Conservation (phyloP, 2,113 vertebrate genomes). For the Chionis minor region DNA sequence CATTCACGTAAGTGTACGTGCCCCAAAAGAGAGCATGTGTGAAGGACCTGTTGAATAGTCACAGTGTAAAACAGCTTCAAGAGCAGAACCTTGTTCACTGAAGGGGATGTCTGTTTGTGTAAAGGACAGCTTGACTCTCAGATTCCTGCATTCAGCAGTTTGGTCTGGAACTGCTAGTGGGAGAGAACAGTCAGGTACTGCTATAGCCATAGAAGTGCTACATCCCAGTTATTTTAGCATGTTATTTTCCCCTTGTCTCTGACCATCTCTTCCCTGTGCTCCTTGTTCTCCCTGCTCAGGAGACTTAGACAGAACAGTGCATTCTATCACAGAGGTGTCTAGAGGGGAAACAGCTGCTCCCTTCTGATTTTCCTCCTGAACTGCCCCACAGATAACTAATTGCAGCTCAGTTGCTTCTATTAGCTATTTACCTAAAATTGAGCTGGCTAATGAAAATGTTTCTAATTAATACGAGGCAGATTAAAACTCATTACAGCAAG, state of each 20-base stretch:
- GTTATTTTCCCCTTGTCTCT: not conserved
- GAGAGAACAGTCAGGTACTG: not conserved
- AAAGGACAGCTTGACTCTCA: not conserved
- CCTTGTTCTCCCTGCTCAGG: not conserved
- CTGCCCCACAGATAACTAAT: constrained; percentile 72
- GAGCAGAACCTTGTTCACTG: not conserved
- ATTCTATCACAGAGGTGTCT: constrained; percentile 28
- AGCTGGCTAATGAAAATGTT: constrained; percentile 74
- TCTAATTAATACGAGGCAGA: constrained; percentile 78
- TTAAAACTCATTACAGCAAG: constrained; percentile 78
- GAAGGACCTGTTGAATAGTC: not conserved
- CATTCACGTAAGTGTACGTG: rapidly evolving
- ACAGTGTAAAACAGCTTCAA: not conserved
- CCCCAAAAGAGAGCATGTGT: not conserved
- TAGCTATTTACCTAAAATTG: constrained; percentile 73
- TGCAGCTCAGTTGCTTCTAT: constrained; percentile 68
- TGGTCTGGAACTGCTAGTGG: not conserved
- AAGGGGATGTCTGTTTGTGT: not conserved
- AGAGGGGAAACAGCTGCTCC: constrained; percentile 52
- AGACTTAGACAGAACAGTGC: not conserved
- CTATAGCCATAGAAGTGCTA: not conserved
- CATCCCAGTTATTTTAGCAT: not conserved
- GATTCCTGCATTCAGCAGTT: not conserved
- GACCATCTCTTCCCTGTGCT: not conserved
- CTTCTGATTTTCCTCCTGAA: constrained; percentile 45